Evolutionary conservation across 2,797 vertebrate genomes (phyloP).

Genomic region (Semotilus atromaculatus): DNA sequence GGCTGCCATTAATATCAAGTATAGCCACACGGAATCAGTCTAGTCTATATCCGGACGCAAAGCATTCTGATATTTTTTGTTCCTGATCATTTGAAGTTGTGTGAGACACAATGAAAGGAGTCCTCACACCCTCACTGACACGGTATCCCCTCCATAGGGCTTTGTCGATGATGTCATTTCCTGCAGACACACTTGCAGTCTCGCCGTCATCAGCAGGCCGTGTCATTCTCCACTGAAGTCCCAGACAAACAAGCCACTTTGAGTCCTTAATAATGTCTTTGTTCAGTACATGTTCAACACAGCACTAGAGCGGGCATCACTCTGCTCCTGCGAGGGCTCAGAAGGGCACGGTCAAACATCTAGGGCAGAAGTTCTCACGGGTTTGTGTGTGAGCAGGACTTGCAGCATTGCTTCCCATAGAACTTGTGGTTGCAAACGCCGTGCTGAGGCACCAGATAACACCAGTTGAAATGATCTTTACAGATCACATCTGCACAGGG

Average conservation of each 20-base stretch:
- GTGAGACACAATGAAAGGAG: not conserved
- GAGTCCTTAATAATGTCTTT: conserved; percentile 24
- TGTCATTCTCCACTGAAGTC: not conserved
- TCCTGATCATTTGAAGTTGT: not conserved
- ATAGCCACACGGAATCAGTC: not conserved
- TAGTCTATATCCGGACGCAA: not conserved
- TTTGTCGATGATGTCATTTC: conserved; percentile 11
- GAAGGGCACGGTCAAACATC: not conserved
- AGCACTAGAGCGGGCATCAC: not conserved
- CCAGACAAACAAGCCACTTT: not conserved
- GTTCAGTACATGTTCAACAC: conserved; percentile 3
- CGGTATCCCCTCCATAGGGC: not conserved
- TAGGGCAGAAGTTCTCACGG: conserved; percentile 69
- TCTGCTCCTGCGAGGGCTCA: not conserved
- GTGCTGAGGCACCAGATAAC: conserved; percentile 86
- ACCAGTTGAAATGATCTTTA: conserved; percentile 86
- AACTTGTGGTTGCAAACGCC: conserved; percentile 86
- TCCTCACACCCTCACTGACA: not conserved
- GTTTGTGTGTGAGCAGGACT: conserved; percentile 84
- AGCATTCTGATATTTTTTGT: not conserved
- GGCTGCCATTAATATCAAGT: conserved; percentile 44
- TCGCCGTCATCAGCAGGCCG: not conserved
- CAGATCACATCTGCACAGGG: conserved; percentile 76
- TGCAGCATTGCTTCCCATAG: conserved; percentile 89
- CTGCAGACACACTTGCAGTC: conserved; percentile 1